A percentile compares a stretch with the other conserved stretches of the same genome.
Evolutionary conservation across 2,797 vertebrate genomes (phyloP).

Genomic region (Gadopsis bispinosus): DNA sequence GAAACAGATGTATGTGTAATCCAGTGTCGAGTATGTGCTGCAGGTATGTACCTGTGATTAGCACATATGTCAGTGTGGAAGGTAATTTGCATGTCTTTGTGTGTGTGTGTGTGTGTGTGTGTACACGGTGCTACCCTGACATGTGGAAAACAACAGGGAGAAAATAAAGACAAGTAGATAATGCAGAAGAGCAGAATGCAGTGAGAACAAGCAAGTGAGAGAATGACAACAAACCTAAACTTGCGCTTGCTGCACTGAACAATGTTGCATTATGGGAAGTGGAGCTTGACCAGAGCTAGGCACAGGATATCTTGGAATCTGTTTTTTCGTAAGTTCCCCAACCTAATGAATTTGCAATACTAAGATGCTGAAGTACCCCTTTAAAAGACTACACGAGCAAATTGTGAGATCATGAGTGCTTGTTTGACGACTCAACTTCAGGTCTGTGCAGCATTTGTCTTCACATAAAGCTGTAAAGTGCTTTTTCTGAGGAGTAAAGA

Average conservation of each 20-base stretch:
- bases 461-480: no score
- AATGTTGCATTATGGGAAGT: background rate
- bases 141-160: conserved; percentile 32
- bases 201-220: background rate
- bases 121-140: conserved; percentile 22
- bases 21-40: background rate
- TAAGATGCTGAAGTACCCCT: background rate
- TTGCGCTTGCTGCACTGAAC: no score
- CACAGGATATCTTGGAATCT: no score
- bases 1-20: conserved; percentile 19
- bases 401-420: background rate
- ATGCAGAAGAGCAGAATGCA: conserved; percentile 1
- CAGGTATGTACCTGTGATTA: conserved; percentile 2
- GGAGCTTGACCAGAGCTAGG: background rate
- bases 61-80: background rate
- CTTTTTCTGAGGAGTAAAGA: no score
- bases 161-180: conserved; percentile 4
- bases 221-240: no score
- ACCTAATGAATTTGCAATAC: background rate
- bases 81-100: background rate
- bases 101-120: background rate
- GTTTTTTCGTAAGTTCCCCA: background rate
- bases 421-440: no score
- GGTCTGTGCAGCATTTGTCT: background rate
- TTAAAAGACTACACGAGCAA: background rate